Conservation (phyloP, 2,113 vertebrate genomes). For the Trematocara macrostoma region DNA sequence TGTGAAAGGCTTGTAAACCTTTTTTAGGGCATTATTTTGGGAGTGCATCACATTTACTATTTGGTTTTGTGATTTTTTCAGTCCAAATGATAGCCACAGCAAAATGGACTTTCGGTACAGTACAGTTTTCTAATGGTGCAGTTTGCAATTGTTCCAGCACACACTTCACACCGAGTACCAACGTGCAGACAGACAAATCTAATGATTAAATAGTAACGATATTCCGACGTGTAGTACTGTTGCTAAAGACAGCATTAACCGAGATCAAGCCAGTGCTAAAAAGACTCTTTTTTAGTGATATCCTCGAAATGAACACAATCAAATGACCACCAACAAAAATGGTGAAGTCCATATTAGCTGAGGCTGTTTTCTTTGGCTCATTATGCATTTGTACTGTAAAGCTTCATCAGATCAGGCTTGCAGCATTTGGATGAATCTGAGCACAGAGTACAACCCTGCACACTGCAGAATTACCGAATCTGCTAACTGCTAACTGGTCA, state of each 20-base stretch:
- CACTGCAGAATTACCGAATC: background rate
- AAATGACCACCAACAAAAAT: background rate
- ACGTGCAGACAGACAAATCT: background rate
- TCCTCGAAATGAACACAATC: background rate
- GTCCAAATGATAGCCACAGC: background rate
- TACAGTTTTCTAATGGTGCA: background rate
- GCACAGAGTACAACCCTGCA: background rate
- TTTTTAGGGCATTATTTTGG: background rate
- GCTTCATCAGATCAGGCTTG: background rate
- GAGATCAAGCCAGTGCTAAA: background rate
- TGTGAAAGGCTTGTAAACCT: background rate
- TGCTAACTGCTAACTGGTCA: background rate
- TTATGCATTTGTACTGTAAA: background rate
- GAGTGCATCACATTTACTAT: background rate
- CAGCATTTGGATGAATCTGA: fast-evolving
- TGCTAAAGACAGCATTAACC: background rate
- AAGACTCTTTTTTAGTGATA: background rate
- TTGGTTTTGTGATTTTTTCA: background rate
- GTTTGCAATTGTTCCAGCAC: too few relatives aligned
- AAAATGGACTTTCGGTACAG: background rate
- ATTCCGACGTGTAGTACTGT: background rate
- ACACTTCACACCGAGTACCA: background rate
- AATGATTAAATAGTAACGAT: background rate
- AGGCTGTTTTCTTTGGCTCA: background rate
- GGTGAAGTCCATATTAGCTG: background rate